These are phyloP conservation scores for Drosophila setosimentum DNA, from an alignment of 2,888 invertebrate species.

Conservation along the genomic window DNA sequence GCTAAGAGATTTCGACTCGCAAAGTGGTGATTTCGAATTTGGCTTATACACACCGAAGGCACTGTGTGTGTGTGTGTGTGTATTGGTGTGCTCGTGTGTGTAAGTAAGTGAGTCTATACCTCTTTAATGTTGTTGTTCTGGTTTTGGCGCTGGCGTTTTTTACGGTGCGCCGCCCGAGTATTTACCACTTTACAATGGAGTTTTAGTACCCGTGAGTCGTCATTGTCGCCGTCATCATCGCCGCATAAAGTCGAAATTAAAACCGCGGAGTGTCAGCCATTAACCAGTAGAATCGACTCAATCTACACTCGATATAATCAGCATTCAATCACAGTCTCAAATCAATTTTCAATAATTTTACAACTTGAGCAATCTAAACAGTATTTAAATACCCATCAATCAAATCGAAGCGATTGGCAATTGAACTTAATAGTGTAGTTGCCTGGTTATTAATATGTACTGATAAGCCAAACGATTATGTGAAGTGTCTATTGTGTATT, in stretches of 20 bases:
- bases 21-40: conserved; percentile 78
- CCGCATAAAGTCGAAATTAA: conserved; percentile 82
- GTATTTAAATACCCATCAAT: conserved; percentile 23
- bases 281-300: conserved; percentile 69
- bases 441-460: conserved; percentile 1
- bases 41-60: conserved; percentile 48
- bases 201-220: conserved; percentile 82
- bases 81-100: conserved; percentile 12
- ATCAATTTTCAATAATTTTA: conserved; percentile 48
- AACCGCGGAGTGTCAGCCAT: conserved; percentile 81
- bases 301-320: conserved; percentile 53
- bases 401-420: neutral
- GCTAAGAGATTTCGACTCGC: conserved; percentile 74
- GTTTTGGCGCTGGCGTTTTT: conserved; percentile 80
- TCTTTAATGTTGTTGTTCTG: conserved; percentile 78
- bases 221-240: conserved; percentile 83
- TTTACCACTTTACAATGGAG: conserved; percentile 83
- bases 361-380: conserved; percentile 29
- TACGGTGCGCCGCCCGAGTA: conserved; percentile 81
- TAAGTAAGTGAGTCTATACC: conserved; percentile 44
- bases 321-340: conserved; percentile 38
- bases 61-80: conserved; percentile 13
- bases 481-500: conserved; percentile 19
- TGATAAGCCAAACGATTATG: conserved; percentile 9
- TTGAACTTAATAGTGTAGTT: neutral